These are phyloP conservation scores for Sesamia inferens DNA, from an alignment of 2,888 invertebrate species.

Conservation along the genomic window DNA sequence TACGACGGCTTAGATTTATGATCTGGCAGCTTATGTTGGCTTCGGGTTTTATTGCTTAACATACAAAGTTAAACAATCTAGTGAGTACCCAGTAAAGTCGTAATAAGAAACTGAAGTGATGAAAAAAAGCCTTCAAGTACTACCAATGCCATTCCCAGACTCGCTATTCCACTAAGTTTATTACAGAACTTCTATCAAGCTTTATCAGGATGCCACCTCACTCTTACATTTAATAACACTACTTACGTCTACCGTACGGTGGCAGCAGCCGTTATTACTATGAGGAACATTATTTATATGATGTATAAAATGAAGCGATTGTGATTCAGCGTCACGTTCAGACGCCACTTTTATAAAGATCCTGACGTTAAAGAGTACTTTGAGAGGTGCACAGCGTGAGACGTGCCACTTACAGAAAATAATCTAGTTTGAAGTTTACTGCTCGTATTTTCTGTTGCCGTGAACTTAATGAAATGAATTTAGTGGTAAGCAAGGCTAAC, in stretches of 20 bases:
- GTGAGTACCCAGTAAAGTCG: background rate
- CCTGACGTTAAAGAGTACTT: conserved; percentile 52
- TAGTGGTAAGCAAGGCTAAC: conserved; percentile 15
- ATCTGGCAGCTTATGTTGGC: conserved; percentile 21
- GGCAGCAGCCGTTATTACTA: conserved; percentile 53
- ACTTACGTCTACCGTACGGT: conserved; percentile 46
- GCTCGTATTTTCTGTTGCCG: conserved; percentile 36
- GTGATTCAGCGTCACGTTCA: conserved; percentile 72
- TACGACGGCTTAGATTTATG: conserved; percentile 46
- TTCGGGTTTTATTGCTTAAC: conserved; percentile 16
- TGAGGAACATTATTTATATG: conserved; percentile 56
- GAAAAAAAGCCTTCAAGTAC: conserved; percentile 5
- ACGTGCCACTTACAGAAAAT: conserved; percentile 38
- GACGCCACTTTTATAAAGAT: conserved; percentile 58
- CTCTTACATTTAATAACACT: conserved; percentile 43
- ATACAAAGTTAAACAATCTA: background rate
- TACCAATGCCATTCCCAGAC: background rate
- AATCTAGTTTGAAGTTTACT: conserved; percentile 48
- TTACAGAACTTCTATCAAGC: conserved; percentile 40
- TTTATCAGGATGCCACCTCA: conserved; percentile 30
- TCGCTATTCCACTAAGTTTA: conserved; percentile 28
- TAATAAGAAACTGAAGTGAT: background rate
- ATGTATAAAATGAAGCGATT: conserved; percentile 73
- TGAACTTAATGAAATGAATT: conserved; percentile 32
- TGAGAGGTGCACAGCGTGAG: conserved; percentile 47